These are phyloP conservation scores for Thereuonema tuberculata DNA, from an alignment of 1,140 invertebrate species.

Conservation along the genomic window DNA sequence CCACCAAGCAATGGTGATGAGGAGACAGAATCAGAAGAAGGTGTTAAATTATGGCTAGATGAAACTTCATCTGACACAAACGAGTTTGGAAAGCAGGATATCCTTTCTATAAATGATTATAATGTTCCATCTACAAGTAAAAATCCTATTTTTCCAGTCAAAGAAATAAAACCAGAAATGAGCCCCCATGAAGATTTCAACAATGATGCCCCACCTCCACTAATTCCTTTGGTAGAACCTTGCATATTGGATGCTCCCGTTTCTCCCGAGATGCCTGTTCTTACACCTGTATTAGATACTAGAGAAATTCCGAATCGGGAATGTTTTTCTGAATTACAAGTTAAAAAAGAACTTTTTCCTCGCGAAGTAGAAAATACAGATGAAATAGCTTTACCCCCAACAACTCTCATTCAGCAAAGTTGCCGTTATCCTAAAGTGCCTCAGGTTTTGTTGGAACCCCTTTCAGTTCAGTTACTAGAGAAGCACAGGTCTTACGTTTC, in stretches of 20 bases:
- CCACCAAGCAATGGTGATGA: background rate
- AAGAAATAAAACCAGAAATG: too few species aligned
- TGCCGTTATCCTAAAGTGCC: too few species aligned
- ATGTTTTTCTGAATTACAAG: background rate
- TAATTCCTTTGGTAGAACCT: background rate
- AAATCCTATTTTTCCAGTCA: too few species aligned
- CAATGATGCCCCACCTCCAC: background rate
- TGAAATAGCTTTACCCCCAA: too few species aligned
- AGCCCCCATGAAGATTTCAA: too few species aligned
- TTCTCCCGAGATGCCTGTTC: constrained; percentile 4
- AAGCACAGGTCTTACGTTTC: too few species aligned
- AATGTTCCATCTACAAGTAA: too few species aligned
- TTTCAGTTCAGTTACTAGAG: background rate
- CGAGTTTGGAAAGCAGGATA: too few species aligned
- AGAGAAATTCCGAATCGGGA: background rate
- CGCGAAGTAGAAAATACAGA: background rate
- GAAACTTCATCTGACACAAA: background rate
- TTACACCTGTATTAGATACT: background rate
- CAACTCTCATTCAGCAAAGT: background rate
- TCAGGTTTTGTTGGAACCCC: background rate
- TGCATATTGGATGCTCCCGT: background rate
- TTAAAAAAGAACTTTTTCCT: background rate
- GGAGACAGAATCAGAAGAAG: constrained; percentile 1
- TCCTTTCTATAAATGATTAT: background rate
- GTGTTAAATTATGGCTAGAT: constrained; percentile 6